Percentiles rank a stretch among this genome's conserved stretches.
Evolutionary conservation across 2,888 invertebrate species (phyloP).

Genomic region (Mellilla xanthometata): DNA sequence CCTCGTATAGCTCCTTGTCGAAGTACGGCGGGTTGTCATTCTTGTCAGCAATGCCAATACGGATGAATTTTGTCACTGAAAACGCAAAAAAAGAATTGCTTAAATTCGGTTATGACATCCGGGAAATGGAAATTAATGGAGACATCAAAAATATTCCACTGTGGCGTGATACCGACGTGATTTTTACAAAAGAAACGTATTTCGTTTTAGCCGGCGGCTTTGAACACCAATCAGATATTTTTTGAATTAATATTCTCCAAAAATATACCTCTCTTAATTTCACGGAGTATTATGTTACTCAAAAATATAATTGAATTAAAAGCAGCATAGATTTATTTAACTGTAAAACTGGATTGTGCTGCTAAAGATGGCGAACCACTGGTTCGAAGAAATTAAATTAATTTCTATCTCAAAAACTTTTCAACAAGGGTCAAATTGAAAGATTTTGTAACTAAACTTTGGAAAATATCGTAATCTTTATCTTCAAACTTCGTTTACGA

Average conservation of each 20-base stretch:
- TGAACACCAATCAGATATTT: background rate
- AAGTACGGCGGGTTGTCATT: slow-evolving; percentile 99
- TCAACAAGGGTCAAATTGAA: slow-evolving; percentile 17
- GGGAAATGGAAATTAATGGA: slow-evolving; percentile 1
- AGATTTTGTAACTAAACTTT: background rate
- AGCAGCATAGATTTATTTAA: background rate
- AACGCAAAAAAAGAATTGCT: slow-evolving; percentile 46
- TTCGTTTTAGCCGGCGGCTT: background rate
- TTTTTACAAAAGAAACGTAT: background rate
- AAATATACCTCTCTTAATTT: no score
- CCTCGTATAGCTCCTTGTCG: slow-evolving; percentile 97
- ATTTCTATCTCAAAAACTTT: slow-evolving; percentile 15
- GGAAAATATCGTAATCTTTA: background rate
- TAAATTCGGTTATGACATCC: slow-evolving; percentile 6
- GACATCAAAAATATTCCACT: slow-evolving; percentile 1
- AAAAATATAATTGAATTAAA: background rate
- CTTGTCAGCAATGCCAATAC: slow-evolving; percentile 99
- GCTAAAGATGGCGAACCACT: slow-evolving; percentile 7
- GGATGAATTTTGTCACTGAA: slow-evolving; percentile 99
- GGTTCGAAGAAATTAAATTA: slow-evolving; percentile 17
- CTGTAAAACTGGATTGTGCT: slow-evolving; percentile 4
- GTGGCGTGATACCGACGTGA: background rate
- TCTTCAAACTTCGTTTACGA: background rate
- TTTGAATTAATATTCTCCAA: background rate
- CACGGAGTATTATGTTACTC: no score